These are phyloP conservation scores for Alca torda DNA, from an alignment of 2,797 vertebrate species.

Conservation along the genomic window DNA sequence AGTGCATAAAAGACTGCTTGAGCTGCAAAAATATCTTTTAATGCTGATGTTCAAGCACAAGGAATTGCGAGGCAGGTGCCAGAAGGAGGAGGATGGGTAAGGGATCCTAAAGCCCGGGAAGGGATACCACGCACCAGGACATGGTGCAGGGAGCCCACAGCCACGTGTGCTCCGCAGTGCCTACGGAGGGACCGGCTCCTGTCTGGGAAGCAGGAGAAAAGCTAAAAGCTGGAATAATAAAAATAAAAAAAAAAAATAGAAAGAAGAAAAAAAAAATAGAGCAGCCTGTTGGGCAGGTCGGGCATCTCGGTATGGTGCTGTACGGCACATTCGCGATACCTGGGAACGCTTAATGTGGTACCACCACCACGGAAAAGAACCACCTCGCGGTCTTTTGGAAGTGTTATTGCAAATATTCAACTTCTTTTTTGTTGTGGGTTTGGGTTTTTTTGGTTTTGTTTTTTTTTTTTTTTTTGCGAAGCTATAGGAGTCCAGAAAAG, in stretches of 20 bases:
- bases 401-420: background rate
- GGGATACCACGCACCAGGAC: background rate
- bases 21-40: background rate
- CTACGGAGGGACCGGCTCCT: background rate
- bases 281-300: background rate
- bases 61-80: background rate
- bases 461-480: background rate
- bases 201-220: background rate
- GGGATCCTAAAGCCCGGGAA: background rate
- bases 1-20: background rate
- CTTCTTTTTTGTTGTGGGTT: too few relatives aligned
- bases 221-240: background rate
- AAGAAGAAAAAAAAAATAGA: background rate
- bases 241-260: background rate
- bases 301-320: accelerated
- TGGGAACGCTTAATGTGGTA: background rate
- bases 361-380: background rate
- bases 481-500: background rate
- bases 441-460: background rate
- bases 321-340: background rate
- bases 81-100: background rate
- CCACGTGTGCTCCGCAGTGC: background rate
- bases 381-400: background rate
- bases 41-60: background rate
- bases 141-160: background rate